A percentile compares a stretch with the other conserved stretches of the same genome.
Evolutionary conservation across 2,113 vertebrate genomes (phyloP).

Genomic region (Nyctibius bracteatus): DNA sequence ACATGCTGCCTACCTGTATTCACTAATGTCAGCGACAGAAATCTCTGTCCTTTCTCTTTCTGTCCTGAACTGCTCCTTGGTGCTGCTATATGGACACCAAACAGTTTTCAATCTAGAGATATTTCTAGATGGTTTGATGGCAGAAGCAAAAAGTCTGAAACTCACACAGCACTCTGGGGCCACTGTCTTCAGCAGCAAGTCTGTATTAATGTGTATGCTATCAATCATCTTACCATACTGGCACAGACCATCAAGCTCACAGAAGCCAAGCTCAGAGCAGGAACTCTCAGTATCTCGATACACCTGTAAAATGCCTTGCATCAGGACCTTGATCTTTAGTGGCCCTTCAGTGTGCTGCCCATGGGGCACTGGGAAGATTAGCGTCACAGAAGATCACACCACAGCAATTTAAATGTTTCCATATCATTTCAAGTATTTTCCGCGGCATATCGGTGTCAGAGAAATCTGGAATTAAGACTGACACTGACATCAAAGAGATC

Average conservation of each 20-base stretch:
- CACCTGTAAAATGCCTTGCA: not conserved
- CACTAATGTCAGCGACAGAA: not conserved
- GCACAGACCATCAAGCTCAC: not conserved
- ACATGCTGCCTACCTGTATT: not conserved
- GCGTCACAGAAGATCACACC: not conserved
- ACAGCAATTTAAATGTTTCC: not conserved
- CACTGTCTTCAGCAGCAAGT: not conserved
- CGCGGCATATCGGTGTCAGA: not conserved
- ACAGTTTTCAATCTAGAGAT: not conserved
- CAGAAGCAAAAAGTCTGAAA: not conserved
- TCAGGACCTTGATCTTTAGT: not conserved
- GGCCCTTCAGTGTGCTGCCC: not conserved
- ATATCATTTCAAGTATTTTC: not conserved
- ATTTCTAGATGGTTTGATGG: not conserved
- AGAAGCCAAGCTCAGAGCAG: not conserved
- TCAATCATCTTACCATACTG: not conserved
- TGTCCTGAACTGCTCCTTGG: not conserved
- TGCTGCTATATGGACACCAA: fast-evolving
- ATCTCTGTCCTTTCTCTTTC: not conserved
- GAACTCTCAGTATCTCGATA: not conserved
- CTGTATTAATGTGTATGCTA: not conserved
- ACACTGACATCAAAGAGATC: not conserved
- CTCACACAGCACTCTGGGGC: not conserved
- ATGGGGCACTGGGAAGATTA: not conserved
- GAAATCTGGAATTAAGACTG: not conserved